Percentiles rank a stretch among this genome's conserved stretches.
These are phyloP conservation scores for Micrastur ruficollis DNA, from an alignment of 2,797 vertebrate genomes.

Conservation along the genomic window DNA sequence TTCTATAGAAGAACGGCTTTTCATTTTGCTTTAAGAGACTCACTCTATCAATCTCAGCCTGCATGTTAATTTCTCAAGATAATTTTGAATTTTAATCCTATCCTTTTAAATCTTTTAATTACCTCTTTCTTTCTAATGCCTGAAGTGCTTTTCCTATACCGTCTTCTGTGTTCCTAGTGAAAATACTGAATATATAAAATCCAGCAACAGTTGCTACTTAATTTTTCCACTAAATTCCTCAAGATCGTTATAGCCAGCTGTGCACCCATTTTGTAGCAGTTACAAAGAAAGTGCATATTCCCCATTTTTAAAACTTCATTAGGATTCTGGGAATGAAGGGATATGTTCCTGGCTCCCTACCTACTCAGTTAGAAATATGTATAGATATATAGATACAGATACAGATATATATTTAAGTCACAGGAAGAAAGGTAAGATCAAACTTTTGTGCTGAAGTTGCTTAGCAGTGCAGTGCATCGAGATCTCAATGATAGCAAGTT, in stretches of 20 bases:
- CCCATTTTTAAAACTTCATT: not conserved
- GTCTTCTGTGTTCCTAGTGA: not conserved
- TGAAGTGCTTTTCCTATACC: not conserved
- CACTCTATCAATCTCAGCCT: not conserved
- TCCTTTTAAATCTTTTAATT: slow-evolving; percentile 15
- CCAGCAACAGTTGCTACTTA: not conserved
- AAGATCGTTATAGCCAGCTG: not conserved
- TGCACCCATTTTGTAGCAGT: not conserved
- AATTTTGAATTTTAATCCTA: not conserved
- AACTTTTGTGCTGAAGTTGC: not conserved
- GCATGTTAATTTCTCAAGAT: not conserved
- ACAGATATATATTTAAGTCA: too few species aligned
- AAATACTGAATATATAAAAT: not conserved
- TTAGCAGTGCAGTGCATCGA: not conserved
- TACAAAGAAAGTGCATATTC: not conserved
- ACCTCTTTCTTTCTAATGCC: not conserved
- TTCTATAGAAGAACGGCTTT: not conserved
- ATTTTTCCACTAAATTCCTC: not conserved
- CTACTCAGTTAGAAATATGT: not conserved
- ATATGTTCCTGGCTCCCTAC: not conserved
- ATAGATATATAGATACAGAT: too few species aligned
- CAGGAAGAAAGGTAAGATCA: not conserved
- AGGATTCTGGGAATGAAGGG: not conserved
- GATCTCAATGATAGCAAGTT: not conserved
- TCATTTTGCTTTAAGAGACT: not conserved